phyloP scores from a whole-genome alignment of 2,797 vertebrate species.

The Eleutherodactylus coqui region DNA sequence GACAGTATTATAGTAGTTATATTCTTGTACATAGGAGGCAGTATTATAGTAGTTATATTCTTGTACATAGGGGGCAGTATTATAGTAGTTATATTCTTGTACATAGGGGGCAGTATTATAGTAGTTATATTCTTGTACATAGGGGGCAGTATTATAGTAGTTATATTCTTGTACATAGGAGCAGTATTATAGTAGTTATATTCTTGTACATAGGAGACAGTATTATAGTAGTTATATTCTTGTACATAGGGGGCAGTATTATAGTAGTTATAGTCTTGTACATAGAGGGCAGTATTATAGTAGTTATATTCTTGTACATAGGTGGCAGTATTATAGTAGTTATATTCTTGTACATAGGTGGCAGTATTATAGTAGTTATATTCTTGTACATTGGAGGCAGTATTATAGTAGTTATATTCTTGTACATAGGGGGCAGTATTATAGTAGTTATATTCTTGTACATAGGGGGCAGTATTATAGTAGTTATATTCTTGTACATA shows the following conservation, averaged over 20 bases:
- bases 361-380: background rate
- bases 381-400: no score
- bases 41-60: constrained; percentile 4
- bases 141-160: constrained; percentile 7
- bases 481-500: no score
- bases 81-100: constrained; percentile 11
- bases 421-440: constrained; percentile 1
- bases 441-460: background rate
- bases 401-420: constrained; percentile 1
- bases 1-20: constrained; percentile 11
- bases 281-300: no score
- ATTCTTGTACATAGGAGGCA: background rate
- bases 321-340: constrained; percentile 14
- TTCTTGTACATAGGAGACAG: background rate
- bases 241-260: background rate
- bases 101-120: background rate
- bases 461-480: no score
- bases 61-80: background rate
- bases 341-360: background rate
- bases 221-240: constrained; percentile 17
- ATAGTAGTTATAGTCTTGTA: background rate
- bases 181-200: constrained; percentile 1
- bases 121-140: background rate
- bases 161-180: background rate
- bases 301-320: constrained; percentile 1